Evolutionary conservation across 2,888 invertebrate species (phyloP), one percentile per base, ranked within the genome.

Genomic region (Liposcelis brunnea): DNA sequence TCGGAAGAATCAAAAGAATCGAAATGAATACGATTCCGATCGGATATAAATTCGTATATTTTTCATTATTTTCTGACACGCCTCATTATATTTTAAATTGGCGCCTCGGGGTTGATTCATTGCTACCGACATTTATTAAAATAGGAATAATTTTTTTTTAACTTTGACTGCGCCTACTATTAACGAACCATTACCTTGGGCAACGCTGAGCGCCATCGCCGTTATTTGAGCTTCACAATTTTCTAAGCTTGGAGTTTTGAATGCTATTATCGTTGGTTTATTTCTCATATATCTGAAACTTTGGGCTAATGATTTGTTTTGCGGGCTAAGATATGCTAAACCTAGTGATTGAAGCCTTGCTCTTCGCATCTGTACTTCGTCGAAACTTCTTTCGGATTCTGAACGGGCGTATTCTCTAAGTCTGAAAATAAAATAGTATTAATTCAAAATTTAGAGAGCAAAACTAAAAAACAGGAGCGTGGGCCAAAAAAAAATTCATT

Each of bases 261-360:
- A 84, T 1, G 85, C 83, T 42, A 89, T 84, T 51, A 89, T 84
- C 0, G 85, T 83, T 0, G 90, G 90, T 55, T 89, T 89, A 52
- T 77, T 79, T 37, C 89, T 65, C 85, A 89, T 85, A 59, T 87
- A 89, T n/a, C 86, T 72, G 63, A 87, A 87, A 58, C 84, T 83
- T 57, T 85, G 83, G 0, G 84, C 85, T 49, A 86, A 63, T 1
- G 81, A 80, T 54, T 76, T 78, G 58, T 83, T 80, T 58, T 81
- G 84, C 1, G 83, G 83, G 55, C 77, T 78, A 38, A 77, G 62
- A 60, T 81, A 79, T 1, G 77, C 78, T 51, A 75, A 56, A 1
- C 77, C 77, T n/a, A 75, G 62, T 6, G 75, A 73, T 55, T 75
- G 73, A 34, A 75, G 59, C 16, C 75, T 67, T 0, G 78, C 78